Evolutionary conservation across 2,797 vertebrate species (phyloP).

Genomic region (Cichlasoma orientale): DNA sequence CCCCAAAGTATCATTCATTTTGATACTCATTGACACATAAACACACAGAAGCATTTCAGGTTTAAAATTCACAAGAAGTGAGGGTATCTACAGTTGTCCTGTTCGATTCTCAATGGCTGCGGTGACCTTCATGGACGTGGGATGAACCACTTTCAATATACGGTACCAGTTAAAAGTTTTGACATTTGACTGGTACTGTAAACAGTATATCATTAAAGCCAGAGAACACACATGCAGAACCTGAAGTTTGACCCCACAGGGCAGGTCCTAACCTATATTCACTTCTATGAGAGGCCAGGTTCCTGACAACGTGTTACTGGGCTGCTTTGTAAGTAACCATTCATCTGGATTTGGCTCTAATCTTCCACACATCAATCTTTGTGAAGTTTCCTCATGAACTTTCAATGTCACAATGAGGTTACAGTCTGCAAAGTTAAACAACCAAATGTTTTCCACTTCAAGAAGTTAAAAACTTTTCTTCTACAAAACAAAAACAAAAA

Average conservation of each 20-base stretch:
- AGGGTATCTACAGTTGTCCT: neutral
- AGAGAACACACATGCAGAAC: neutral
- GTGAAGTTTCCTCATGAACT: too few species aligned
- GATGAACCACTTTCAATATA: neutral
- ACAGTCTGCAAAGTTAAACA: neutral
- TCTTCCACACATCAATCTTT: neutral
- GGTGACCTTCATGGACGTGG: neutral
- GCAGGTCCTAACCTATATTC: slow-evolving; percentile 1
- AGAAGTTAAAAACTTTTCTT: neutral
- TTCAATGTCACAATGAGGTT: neutral
- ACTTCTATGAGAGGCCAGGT: neutral
- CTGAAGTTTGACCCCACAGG: slow-evolving; percentile 4
- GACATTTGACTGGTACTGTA: neutral
- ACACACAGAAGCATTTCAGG: slow-evolving; percentile 1
- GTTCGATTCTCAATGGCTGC: neutral
- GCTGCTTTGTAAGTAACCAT: neutral
- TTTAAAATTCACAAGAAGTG: neutral
- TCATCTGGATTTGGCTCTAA: neutral
- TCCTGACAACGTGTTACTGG: neutral
- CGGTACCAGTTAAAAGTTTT: too few species aligned
- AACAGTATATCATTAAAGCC: neutral
- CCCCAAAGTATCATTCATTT: slow-evolving; percentile 42
- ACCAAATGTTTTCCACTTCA: neutral
- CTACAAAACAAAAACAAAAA: too few species aligned
- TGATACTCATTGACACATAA: neutral